Conservation (phyloP, 2,888 invertebrate species). For the Altica lythri region DNA sequence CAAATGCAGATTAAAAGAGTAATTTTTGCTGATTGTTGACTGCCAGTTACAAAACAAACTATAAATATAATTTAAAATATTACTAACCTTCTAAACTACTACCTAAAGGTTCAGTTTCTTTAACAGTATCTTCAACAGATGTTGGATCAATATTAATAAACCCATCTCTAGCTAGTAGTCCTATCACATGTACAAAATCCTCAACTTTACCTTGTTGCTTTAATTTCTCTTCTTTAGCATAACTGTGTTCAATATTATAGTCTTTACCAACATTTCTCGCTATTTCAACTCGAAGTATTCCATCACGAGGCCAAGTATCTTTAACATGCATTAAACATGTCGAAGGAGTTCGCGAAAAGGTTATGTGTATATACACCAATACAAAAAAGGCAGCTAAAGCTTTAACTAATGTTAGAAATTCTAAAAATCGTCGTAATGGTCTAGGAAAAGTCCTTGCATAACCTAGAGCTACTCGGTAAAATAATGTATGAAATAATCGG, state of each 20-base stretch:
- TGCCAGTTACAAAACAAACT: no score
- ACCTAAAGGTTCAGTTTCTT: conserved; percentile 54
- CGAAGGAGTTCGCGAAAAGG: conserved; percentile 89
- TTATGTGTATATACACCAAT: conserved; percentile 92
- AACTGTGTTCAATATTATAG: conserved; percentile 81
- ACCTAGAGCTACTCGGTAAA: conserved; percentile 87
- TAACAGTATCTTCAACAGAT: conserved; percentile 60
- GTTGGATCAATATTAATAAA: conserved; percentile 73
- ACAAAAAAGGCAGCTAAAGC: conserved; percentile 86
- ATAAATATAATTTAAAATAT: conserved; percentile 1
- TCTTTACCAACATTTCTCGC: conserved; percentile 71
- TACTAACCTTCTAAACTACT: conserved; percentile 37
- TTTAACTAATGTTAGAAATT: conserved; percentile 80
- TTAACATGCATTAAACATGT: conserved; percentile 90
- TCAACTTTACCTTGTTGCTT: conserved; percentile 70
- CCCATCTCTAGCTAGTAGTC: conserved; percentile 69
- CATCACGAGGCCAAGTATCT: conserved; percentile 92
- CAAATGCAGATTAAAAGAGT: no score
- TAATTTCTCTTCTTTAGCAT: conserved; percentile 78
- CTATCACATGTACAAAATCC: conserved; percentile 65
- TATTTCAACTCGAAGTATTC: conserved; percentile 91
- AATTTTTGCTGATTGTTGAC: no score
- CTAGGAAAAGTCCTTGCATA: conserved; percentile 91
- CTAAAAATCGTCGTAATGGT: conserved; percentile 79
- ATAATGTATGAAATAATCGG: conserved; percentile 91